Percentiles rank a stretch among this genome's conserved stretches.
Conservation (phyloP, 1,140 invertebrate genomes). For the Leptopilina boulardi region DNA sequence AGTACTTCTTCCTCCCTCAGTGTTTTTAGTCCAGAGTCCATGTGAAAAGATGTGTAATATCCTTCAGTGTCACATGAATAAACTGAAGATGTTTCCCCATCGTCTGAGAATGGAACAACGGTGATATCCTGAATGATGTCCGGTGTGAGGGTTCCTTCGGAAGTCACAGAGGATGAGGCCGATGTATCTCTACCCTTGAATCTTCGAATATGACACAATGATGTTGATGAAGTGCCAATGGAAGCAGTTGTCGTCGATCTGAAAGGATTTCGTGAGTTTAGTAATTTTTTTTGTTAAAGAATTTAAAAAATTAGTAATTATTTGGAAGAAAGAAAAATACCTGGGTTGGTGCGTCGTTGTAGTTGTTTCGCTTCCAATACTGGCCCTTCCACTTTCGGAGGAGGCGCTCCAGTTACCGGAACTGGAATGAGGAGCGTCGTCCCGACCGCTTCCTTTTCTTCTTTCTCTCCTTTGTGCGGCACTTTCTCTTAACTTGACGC, state of each 20-base stretch:
- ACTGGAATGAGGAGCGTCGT: slow-evolving; percentile 88
- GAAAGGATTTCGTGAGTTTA: slow-evolving; percentile 30
- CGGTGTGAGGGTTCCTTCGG: slow-evolving; percentile 90
- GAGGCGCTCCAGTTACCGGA: slow-evolving; percentile 96
- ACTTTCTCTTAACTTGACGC: slow-evolving; percentile 84
- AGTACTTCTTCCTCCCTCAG: slow-evolving; percentile 85
- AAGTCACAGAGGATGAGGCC: slow-evolving; percentile 88
- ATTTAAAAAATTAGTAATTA: no score
- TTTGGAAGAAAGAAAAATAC: no score
- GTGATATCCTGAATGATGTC: slow-evolving; percentile 83
- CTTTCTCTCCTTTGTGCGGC: slow-evolving; percentile 80
- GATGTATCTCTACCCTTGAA: slow-evolving; percentile 80
- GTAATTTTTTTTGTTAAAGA: no score
- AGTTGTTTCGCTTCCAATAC: slow-evolving; percentile 88
- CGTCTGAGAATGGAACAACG: slow-evolving; percentile 83
- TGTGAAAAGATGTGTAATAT: slow-evolving; percentile 97
- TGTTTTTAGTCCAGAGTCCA: slow-evolving; percentile 94
- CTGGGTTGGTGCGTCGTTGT: slow-evolving; percentile 83
- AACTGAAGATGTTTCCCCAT: slow-evolving; percentile 93
- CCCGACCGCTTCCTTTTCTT: slow-evolving; percentile 72
- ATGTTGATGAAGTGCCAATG: slow-evolving; percentile 71
- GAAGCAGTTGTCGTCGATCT: slow-evolving; percentile 72
- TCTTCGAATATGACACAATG: slow-evolving; percentile 65
- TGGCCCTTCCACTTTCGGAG: slow-evolving; percentile 90
- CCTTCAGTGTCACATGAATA: slow-evolving; percentile 98